Evolutionary conservation across 2,888 invertebrate species (phyloP), one percentile per base, ranked within the genome.

Genomic region (Cantharis nigra): DNA sequence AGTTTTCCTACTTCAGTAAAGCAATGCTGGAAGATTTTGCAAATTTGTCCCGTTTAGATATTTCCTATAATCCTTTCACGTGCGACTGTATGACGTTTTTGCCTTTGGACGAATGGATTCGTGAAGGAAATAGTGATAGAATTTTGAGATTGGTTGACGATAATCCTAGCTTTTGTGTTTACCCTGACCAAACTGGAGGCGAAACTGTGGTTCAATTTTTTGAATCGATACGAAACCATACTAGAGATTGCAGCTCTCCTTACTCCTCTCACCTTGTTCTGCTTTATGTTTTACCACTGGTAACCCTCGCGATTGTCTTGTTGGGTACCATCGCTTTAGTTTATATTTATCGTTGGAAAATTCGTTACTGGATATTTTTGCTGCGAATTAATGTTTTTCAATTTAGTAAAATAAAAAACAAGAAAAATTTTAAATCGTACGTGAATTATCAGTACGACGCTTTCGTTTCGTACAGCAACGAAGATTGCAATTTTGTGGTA

Each of bases 401-500:
- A 72, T 89, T 87, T 75, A 84, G 84, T 13, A 85, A 83, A 79
- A 80, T 83, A 0, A 84, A 82, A 62, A 80, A 78, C 69, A 79
- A 81, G 5, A 84, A 85, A 0, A 88, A 86, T 71, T 80, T 82
- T 0, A 88, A 85, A 63, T 83, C 83, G 0, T 80, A 82, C 28
- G 80, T 72, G 16, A 84, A 85, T 71, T 91, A 90, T 80, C 89
- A 89, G 75, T 92, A 91, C 81, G 92, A 92, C 79, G 92, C 91
- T 0, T 92, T 92, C 80, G 90, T 92, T 1, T 92, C 92, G 0
- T 92, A 92, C 80, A 90, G 91, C 81, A 91, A 89, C 81, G 92
- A 92, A 82, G 92, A 92, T 78, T 88, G 91, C 80, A 90, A 91
- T 30, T 93, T 93, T 83, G 92, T 94, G 4, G 87, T 91, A 16